phyloP scores from a whole-genome alignment of 2,113 vertebrate genomes.

The Gymnarchus niloticus region DNA sequence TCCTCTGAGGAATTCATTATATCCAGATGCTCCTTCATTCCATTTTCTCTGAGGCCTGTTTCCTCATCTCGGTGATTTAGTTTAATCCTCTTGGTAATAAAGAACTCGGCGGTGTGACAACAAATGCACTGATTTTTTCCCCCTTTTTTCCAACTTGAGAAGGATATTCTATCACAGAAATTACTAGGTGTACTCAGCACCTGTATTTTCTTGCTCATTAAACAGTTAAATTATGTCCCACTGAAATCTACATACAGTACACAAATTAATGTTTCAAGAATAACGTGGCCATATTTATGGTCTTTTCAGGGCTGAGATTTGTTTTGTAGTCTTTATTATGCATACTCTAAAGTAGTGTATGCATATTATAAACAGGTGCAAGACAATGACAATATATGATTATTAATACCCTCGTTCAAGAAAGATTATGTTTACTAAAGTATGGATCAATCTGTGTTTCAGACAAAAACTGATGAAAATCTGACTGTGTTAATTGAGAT shows the following conservation, averaged over 20 bases:
- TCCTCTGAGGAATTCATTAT: slow-evolving; percentile 31
- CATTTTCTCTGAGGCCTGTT: neutral
- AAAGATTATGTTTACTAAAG: neutral
- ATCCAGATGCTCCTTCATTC: slow-evolving; percentile 22
- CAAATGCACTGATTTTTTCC: slow-evolving; percentile 24
- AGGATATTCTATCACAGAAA: slow-evolving; percentile 18
- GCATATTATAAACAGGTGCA: neutral
- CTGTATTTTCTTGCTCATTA: slow-evolving; percentile 1
- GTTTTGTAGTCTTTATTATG: neutral
- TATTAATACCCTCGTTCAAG: neutral
- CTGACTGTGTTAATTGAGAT: neutral
- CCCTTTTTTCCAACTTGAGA: slow-evolving; percentile 2
- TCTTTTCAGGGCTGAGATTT: neutral
- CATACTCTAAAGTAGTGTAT: neutral
- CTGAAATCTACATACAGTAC: neutral
- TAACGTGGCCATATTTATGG: neutral
- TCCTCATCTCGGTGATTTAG: slow-evolving; percentile 21
- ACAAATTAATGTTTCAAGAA: neutral
- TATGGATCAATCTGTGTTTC: neutral
- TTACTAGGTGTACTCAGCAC: neutral
- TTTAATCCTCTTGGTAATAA: slow-evolving; percentile 23
- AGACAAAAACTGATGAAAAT: neutral
- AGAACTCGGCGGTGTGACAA: slow-evolving; percentile 20
- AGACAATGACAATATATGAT: neutral
- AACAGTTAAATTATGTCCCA: slow-evolving; percentile 3